Evolutionary conservation across 2,113 vertebrate species (phyloP).

Genomic region (Sprattus sprattus): DNA sequence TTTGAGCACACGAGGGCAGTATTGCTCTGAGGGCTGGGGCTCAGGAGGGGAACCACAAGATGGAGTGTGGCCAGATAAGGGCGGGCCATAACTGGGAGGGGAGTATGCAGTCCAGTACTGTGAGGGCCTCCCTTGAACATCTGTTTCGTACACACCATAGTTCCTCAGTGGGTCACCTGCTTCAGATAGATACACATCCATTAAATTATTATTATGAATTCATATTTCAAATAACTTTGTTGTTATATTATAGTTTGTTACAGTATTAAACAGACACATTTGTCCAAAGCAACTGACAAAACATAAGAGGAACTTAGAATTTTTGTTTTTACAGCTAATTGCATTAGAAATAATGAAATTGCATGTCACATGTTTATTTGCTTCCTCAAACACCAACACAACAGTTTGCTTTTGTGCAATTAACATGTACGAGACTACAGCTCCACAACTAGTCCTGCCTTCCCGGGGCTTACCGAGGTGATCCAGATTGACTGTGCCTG

Average conservation of each 20-base stretch:
- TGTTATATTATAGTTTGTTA: too few relatives aligned
- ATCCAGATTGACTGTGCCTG: constrained; percentile 24
- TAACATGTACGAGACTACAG: too few relatives aligned
- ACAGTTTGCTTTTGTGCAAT: neutral
- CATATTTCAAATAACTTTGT: too few relatives aligned
- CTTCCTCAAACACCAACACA: neutral
- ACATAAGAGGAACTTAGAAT: neutral
- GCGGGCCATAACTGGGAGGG: constrained; percentile 53
- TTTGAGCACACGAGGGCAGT: constrained; percentile 74
- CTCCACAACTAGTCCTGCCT: too few relatives aligned
- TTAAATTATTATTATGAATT: neutral
- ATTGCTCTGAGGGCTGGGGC: constrained; percentile 58
- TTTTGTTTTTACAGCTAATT: neutral
- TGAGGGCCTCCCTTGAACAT: constrained; percentile 54
- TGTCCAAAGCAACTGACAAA: too few relatives aligned
- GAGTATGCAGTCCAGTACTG: constrained; percentile 69
- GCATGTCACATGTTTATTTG: neutral
- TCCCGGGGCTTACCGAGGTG: constrained; percentile 17
- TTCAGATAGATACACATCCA: neutral
- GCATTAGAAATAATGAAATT: neutral
- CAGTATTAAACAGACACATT: too few relatives aligned
- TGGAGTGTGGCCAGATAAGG: constrained; percentile 43
- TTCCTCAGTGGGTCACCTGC: constrained; percentile 62
- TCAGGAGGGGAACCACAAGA: constrained; percentile 47
- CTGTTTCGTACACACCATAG: constrained; percentile 62